Base-by-base conservation (phyloP, 1,140 invertebrate species). In the Sycophila sp. region DNA sequence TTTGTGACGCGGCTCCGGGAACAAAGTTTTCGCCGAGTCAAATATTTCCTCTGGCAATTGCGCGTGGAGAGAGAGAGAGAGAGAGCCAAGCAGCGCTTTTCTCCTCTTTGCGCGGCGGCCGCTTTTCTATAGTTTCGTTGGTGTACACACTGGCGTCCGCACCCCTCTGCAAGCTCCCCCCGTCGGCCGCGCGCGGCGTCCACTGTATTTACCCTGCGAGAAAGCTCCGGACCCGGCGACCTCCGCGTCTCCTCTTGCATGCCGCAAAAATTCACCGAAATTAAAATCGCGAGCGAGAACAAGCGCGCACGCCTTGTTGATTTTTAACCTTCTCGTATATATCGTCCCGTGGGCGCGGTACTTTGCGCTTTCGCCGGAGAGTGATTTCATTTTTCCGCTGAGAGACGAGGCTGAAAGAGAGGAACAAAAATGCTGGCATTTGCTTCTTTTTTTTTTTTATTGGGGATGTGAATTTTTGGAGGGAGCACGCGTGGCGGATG, bases 11-110 rank as follows among this genome's bases (percentile, higher is more conserved):
- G 19, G 19, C 2, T 15, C 10, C 13, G 22, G 42, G 38, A 63
- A 30, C 47, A 30, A 51, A 55, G 22, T 65, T 66, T 55, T 26
- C 51, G 49, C 26, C 49, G 34, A 42, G 1, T 55, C 63, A 19
- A 66, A 66, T 24, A 55, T 56, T 56, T 55, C 22, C 15, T 45
- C 26, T 45, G 34, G 17, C 63, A 66, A 55, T 55, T 55, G 55
- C 36, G 38, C 30, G 60, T n/a, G 10, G 42, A 64, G 13, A 40
- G 38, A 3, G 38, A 3, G 38, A 10, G 38, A 40, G 38, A 40
- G 38, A 40, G n/a, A n/a, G 24, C 26, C 26, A 42, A 49, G n/a
- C 47, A 15, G 13, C 13, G 22, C 13, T 42, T 42, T 55, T 56
- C 30, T 15, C 0, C 28, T 28, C 28, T 8, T 28, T 24, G 11